A percentile compares a stretch with the other conserved stretches of the same genome.
Conservation (phyloP, 2,888 invertebrate species). For the Pandemis heparana region DNA sequence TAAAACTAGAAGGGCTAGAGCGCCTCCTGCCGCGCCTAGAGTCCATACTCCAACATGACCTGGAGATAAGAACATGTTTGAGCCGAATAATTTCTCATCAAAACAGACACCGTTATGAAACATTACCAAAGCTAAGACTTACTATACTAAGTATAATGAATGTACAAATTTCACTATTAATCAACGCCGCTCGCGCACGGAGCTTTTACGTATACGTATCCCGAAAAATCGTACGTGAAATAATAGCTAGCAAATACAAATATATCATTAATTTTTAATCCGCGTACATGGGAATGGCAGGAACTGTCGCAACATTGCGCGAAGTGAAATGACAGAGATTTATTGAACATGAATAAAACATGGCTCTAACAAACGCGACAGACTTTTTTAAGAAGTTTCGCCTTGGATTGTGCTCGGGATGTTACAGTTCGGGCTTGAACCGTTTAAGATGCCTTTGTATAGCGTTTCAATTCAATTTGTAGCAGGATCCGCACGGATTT, state of each 20-base stretch:
- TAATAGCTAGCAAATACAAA: constrained; percentile 20
- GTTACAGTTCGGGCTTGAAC: constrained; percentile 13
- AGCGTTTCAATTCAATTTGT: constrained; percentile 62
- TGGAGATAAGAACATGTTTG: constrained; percentile 56
- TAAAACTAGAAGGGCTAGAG: constrained; percentile 88
- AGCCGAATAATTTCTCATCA: neutral
- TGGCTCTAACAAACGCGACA: constrained; percentile 37
- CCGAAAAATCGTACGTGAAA: constrained; percentile 10
- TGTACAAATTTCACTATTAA: neutral
- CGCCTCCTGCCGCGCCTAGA: constrained; percentile 92
- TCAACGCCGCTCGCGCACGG: constrained; percentile 7
- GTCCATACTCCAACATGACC: constrained; percentile 94
- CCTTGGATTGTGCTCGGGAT: constrained; percentile 1
- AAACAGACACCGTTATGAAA: neutral
- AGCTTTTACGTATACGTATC: constrained; percentile 22
- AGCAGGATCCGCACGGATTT: constrained; percentile 51
- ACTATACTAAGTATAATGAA: neutral
- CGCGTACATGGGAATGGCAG: constrained; percentile 39
- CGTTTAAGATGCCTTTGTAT: constrained; percentile 51
- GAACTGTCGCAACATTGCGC: constrained; percentile 42
- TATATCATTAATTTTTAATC: constrained; percentile 42
- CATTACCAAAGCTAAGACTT: neutral
- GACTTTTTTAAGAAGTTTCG: constrained; percentile 39
- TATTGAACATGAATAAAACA: constrained; percentile 43
- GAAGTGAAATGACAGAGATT: constrained; percentile 43